A percentile compares a stretch with the other conserved stretches of the same genome.
These are phyloP conservation scores for Chromoteleia sp. DNA, from an alignment of 2,888 invertebrate genomes.

Conservation along the genomic window DNA sequence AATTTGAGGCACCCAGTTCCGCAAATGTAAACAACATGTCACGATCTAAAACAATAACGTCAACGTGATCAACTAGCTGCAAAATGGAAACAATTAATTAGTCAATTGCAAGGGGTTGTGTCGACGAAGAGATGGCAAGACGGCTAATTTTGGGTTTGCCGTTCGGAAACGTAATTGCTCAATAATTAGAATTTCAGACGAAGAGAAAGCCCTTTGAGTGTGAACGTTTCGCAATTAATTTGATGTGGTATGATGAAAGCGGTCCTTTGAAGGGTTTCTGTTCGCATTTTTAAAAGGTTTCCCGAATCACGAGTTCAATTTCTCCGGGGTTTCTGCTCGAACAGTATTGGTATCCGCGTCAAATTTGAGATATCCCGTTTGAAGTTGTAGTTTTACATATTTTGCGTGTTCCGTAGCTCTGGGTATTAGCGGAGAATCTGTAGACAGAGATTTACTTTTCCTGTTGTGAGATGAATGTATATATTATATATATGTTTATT, in stretches of 20 bases:
- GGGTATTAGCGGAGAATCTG: background rate
- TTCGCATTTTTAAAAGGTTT: conserved; percentile 45
- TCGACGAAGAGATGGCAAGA: background rate
- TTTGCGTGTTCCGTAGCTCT: background rate
- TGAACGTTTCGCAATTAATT: conserved; percentile 40
- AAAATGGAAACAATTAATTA: conserved; percentile 9
- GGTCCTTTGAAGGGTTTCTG: conserved; percentile 36
- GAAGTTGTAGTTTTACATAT: background rate
- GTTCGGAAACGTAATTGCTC: conserved; percentile 35
- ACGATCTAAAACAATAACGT: background rate
- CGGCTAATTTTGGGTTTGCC: background rate
- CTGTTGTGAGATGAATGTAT: conserved; percentile 17
- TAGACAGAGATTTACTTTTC: conserved; percentile 1
- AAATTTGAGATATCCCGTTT: background rate
- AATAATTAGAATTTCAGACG: conserved; percentile 23
- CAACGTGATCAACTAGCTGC: background rate
- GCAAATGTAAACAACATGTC: background rate
- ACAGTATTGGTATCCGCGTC: no score
- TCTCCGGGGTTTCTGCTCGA: conserved; percentile 17
- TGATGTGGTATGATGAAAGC: conserved; percentile 25
- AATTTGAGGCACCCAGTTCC: background rate
- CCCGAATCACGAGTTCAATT: conserved; percentile 23
- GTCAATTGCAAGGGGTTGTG: background rate
- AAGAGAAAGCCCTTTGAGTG: background rate
- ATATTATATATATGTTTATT: conserved; percentile 19